Evolutionary conservation across 1,140 invertebrate genomes (phyloP).

Genomic region (Platyura marginata): DNA sequence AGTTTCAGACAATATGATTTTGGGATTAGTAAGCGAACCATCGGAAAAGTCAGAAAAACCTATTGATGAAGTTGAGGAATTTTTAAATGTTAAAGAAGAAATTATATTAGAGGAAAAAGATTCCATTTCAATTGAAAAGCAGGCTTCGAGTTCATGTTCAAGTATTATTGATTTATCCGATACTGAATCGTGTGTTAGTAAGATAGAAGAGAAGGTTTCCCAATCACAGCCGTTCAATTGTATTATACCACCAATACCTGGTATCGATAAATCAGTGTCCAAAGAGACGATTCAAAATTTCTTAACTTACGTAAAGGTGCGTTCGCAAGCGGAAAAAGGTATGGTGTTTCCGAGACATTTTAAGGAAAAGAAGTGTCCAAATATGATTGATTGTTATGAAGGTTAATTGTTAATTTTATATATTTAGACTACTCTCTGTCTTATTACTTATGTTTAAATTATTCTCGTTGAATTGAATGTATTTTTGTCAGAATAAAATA

Average conservation of each 20-base stretch:
- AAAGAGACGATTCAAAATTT: slow-evolving; percentile 2
- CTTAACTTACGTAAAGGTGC: slow-evolving; percentile 1
- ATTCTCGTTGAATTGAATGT: no score
- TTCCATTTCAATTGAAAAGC: not conserved
- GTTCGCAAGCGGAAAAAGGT: slow-evolving; percentile 2
- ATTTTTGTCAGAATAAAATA: no score
- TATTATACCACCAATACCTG: slow-evolving; percentile 1
- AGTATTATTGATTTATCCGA: not conserved
- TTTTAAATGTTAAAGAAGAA: not conserved
- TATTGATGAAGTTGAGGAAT: not conserved
- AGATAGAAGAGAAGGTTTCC: not conserved
- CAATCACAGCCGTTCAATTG: not conserved
- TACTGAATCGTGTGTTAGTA: not conserved
- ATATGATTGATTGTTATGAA: slow-evolving; percentile 2
- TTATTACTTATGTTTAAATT: no score
- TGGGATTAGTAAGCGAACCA: slow-evolving; percentile 1
- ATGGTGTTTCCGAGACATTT: slow-evolving; percentile 4
- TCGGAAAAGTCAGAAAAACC: not conserved
- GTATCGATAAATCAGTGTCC: slow-evolving; percentile 1
- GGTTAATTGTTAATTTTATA: no score
- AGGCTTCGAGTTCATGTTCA: not conserved
- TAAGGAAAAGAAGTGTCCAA: slow-evolving; percentile 3
- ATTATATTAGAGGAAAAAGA: not conserved
- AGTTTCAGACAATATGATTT: slow-evolving; percentile 1
- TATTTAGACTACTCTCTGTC: no score